Conservation (phyloP, 2,797 vertebrate genomes). For the Tinamus major region DNA sequence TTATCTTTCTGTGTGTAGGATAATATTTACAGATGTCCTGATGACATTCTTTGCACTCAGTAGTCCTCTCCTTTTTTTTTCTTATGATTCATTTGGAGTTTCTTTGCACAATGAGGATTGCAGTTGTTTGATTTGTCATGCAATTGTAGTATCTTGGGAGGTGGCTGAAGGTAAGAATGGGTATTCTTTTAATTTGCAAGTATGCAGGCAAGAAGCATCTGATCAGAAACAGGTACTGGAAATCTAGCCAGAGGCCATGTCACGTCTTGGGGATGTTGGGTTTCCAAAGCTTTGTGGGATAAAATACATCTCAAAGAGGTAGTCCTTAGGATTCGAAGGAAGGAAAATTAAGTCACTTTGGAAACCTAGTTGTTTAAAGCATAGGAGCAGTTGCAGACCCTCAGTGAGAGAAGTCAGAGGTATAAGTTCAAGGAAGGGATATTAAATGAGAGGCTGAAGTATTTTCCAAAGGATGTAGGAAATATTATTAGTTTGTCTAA, state of each 20-base stretch:
- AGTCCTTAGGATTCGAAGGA: not conserved
- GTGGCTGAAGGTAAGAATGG: not conserved
- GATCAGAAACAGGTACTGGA: not conserved
- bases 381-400: not conserved
- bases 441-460: conserved; percentile 2
- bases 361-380: not conserved
- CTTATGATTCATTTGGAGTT: not conserved
- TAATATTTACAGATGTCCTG: conserved; percentile 18
- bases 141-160: not conserved
- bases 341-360: not conserved
- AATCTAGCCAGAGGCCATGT: not conserved
- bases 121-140: not conserved
- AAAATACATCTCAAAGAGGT: not conserved
- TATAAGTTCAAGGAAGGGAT: not conserved
- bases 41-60: not conserved
- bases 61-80: not conserved
- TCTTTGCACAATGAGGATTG: not conserved
- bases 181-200: not conserved
- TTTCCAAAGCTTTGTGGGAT: not conserved
- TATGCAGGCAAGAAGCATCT: not conserved
- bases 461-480: conserved; percentile 4
- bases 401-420: not conserved
- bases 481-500: conserved; percentile 30
- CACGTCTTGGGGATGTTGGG: not conserved
- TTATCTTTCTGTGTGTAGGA: not conserved